phyloP scores from a whole-genome alignment of 2,113 vertebrate genomes.

The Pandion haliaetus region DNA sequence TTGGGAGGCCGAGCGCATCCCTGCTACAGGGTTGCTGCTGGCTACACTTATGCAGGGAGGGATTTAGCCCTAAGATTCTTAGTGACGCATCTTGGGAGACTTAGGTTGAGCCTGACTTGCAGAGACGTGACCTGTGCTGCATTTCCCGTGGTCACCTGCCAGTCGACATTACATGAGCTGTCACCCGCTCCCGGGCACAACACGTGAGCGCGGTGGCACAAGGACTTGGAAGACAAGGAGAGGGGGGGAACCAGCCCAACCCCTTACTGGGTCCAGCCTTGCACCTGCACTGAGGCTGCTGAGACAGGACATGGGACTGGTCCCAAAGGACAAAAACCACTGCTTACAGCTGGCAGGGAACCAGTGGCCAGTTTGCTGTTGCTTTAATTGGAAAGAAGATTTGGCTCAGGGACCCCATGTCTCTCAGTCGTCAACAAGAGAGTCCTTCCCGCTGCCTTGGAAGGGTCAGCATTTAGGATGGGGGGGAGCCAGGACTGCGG shows the following conservation, averaged over 20 bases:
- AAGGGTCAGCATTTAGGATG: not conserved
- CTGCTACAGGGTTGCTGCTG: not conserved
- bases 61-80: conserved; percentile 53
- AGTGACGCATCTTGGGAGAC: conserved; percentile 45
- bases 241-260: not conserved
- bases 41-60: not conserved
- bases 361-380: not conserved
- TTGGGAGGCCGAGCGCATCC: accelerated
- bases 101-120: conserved; percentile 42
- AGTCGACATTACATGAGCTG: conserved; percentile 5
- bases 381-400: not conserved
- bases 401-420: not conserved
- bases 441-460: not conserved
- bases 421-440: not conserved
- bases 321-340: not conserved
- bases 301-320: accelerated
- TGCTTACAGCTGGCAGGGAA: not conserved
- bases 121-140: not conserved
- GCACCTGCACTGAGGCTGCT: not conserved
- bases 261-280: not conserved
- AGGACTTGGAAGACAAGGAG: not conserved
- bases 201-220: not conserved
- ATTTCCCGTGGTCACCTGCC: conserved; percentile 35
- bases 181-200: not conserved
- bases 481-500: not conserved